Evolutionary conservation across 2,113 vertebrate genomes (phyloP), one percentile per base, ranked within the genome.

Genomic region (Pimephales promelas): DNA sequence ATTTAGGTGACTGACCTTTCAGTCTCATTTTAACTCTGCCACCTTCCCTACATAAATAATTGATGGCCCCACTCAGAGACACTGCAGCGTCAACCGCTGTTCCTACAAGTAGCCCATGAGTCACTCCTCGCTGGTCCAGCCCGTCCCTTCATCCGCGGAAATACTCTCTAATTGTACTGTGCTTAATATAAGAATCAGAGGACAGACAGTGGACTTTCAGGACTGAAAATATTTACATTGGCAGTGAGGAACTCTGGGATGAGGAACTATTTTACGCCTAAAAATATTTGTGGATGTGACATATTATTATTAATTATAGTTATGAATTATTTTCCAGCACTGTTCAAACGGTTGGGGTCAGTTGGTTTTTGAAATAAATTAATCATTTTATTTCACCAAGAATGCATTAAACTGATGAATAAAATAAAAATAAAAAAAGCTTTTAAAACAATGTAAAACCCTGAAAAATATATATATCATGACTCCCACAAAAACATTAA

Each of bases 1-100:
- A 92, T 93, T 92, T 92, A 90, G 87, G 89, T 43, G 81, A 18
- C 81, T 85, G 90, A 89, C 90, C 92, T 92, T 91, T 92, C 61
- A 49, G 85, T 83, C 81, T 87, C 78, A 87, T 86, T 86, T 88
- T 86, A 86, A 88, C 64, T 87, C 34, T 40, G 86, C 72, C 22
- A 83, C 88, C 75, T 77, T 72, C 82, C 89, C 82, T 84, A 80
- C 31, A 90, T 91, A 89, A 93, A 92, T 92, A 92, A 93, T 93
- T 91, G 84, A 92, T 90, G 89, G 57, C 40, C 59, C 10, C 14
- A 62, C 22, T 75, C 61, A 24, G 59, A 73, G 76, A 78, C 81
- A 74, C 43, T n/a, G 75, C 81, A 70, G 68, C 40, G 47, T 57
- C 75, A 40, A 62, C 34, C 45, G 28, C 31, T 43, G 77, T 28